Evolutionary conservation across 1,140 invertebrate species (phyloP), one percentile per base, ranked within the genome.

Genomic region (Armadillidium nasatum): DNA sequence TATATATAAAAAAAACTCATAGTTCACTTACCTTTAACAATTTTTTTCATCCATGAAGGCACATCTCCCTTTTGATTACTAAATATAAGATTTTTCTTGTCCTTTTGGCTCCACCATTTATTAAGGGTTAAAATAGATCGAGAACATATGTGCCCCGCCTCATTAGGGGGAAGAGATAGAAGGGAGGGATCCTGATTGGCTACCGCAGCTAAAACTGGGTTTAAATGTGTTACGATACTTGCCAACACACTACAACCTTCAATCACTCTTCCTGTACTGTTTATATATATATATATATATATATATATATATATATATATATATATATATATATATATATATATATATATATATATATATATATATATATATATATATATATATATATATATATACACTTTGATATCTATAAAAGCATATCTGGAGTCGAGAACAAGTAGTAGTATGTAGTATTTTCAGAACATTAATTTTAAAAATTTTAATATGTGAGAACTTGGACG

Each of bases 151-250:
- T 79, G 75, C 44, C 78, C 78, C 19, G 75, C 71, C 43, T 79
- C 75, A 74, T 79, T 78, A 11, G 74, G 77, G 7, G 77, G 77
- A 15, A 78, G 46, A 13, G 71, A 73, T 10, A 78, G 74, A 7
- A 78, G 71, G 10, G 71, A 67, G 19, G 73, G 66, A 33, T 78
- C 77, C 44, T 74, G 75, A 43, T 72, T 60, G 50, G 74, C 74
- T 44, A 79, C 66, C 9, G 74, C 50, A 22, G 74, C 75, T 7
- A 79, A 71, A 22, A 72, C 73, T 13, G 75, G 78, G 22, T 79
- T 87, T 2, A 90, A 84, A 0, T 90, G 88, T 43, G 44, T 50
- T 13, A 79, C 78, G 44, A 69, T 21, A 67, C 69, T 75, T 21
- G 78, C 75, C 67, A 79, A 54, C 3, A 76, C 72, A 50, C 45